phyloP scores from a whole-genome alignment of 92 coral and sea anemone genomes.

The Actinostola sp. region DNA sequence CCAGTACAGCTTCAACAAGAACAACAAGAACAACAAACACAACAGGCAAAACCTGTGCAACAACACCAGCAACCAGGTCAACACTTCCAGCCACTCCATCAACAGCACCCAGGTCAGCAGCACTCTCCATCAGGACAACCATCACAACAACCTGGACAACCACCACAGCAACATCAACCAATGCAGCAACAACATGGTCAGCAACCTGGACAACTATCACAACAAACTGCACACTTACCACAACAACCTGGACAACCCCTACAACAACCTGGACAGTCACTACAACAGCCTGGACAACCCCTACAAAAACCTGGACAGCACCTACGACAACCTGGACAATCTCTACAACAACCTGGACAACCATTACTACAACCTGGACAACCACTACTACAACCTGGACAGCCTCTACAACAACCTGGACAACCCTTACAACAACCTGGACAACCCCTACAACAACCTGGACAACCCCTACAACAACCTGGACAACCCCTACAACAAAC shows the following conservation, averaged over 20 bases:
- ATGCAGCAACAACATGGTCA: constrained; percentile 11
- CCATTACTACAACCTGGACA: constrained; percentile 13
- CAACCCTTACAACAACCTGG: constrained; percentile 3
- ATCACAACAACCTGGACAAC: constrained; percentile 23
- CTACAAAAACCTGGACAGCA: constrained; percentile 40
- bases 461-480: constrained; percentile 7
- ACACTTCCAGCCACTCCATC: constrained; percentile 22
- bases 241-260: constrained; percentile 38
- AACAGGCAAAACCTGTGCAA: not conserved
- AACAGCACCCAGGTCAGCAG: constrained; percentile 19
- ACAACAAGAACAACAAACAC: too few relatives aligned
- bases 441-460: not conserved
- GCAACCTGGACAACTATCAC: constrained; percentile 8
- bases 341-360: constrained; percentile 1
- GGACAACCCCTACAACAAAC: not conserved
- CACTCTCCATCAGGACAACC: constrained; percentile 44
- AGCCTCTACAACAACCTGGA: not conserved
- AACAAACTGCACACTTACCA: constrained; percentile 16
- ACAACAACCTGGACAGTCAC: constrained; percentile 29
- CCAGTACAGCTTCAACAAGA: constrained; percentile 15
- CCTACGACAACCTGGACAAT: constrained; percentile 14
- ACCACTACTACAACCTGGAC: not conserved
- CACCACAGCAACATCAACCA: constrained; percentile 40
- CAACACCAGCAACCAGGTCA: constrained; percentile 6
- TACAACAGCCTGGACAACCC: constrained; percentile 46